Evolutionary conservation across 2,113 vertebrate genomes (phyloP).

Genomic region (Gasterosteus aculeatus): DNA sequence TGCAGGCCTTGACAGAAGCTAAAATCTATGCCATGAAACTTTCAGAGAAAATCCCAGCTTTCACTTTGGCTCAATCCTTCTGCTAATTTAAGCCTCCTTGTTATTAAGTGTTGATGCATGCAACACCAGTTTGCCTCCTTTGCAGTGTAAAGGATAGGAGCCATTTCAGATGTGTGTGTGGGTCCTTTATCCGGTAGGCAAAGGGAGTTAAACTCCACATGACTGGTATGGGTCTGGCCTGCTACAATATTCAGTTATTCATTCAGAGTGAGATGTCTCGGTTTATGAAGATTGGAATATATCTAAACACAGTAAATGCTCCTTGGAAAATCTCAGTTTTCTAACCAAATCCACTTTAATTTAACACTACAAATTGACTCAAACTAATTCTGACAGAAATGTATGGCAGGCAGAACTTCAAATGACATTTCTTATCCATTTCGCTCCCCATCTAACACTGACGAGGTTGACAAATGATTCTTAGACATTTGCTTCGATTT

Average conservation of each 20-base stretch:
- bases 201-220: slow-evolving; percentile 23
- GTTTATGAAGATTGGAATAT: slow-evolving; percentile 6
- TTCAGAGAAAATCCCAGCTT: slow-evolving; percentile 48
- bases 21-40: slow-evolving; percentile 38
- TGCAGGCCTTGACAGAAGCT: slow-evolving; percentile 34
- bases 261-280: slow-evolving; percentile 31
- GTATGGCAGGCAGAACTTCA: slow-evolving; percentile 2
- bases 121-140: slow-evolving; percentile 1
- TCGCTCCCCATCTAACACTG: not conserved
- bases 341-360: not conserved
- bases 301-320: no score
- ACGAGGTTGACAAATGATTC: not conserved
- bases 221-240: slow-evolving; percentile 19
- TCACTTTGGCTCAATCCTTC: slow-evolving; percentile 21
- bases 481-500: not conserved
- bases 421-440: no score
- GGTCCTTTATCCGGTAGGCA: slow-evolving; percentile 14
- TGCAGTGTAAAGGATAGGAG: slow-evolving; percentile 9
- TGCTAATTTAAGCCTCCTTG: slow-evolving; percentile 10
- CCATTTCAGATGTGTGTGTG: slow-evolving; percentile 1
- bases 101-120: slow-evolving; percentile 20
- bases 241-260: slow-evolving; percentile 11
- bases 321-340: no score
- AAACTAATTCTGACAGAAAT: slow-evolving; percentile 8
- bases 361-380: slow-evolving; percentile 11